Conservation (phyloP, 2,888 invertebrate genomes). For the Chymomyza caudatula region DNA sequence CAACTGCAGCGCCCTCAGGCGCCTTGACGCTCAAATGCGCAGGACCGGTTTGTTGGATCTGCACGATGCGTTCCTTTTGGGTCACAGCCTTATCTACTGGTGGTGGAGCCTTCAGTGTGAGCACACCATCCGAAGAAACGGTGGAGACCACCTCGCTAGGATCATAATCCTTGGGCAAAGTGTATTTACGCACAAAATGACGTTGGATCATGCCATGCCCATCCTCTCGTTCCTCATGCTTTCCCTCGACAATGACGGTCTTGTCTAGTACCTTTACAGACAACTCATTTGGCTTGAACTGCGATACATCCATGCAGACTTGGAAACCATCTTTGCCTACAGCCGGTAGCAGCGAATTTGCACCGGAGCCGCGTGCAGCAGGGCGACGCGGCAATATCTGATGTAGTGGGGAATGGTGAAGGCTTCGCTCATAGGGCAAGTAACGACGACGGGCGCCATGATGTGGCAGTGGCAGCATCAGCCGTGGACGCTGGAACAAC, state of each 20-base stretch:
- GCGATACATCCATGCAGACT: slow-evolving; percentile 86
- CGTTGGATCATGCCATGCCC: slow-evolving; percentile 86
- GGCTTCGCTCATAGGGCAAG: slow-evolving; percentile 51
- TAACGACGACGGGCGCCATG: slow-evolving; percentile 44
- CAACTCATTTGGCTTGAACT: slow-evolving; percentile 89
- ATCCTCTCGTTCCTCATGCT: slow-evolving; percentile 87
- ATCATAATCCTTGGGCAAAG: slow-evolving; percentile 87
- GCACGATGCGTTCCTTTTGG: slow-evolving; percentile 79
- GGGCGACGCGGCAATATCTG: slow-evolving; percentile 80
- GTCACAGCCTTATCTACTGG: slow-evolving; percentile 73
- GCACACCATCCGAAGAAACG: slow-evolving; percentile 86
- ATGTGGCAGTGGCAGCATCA: slow-evolving; percentile 41
- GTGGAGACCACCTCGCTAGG: slow-evolving; percentile 85
- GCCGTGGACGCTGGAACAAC: slow-evolving; percentile 66
- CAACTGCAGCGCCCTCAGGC: background rate
- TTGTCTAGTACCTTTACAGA: slow-evolving; percentile 88
- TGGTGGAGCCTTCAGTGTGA: slow-evolving; percentile 86
- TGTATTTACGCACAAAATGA: slow-evolving; percentile 87
- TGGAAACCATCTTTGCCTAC: slow-evolving; percentile 84
- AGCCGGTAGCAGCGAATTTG: slow-evolving; percentile 64
- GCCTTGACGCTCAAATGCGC: slow-evolving; percentile 76
- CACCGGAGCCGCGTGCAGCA: slow-evolving; percentile 74
- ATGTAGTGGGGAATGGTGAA: slow-evolving; percentile 26
- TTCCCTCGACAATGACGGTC: slow-evolving; percentile 85
- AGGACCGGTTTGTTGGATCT: slow-evolving; percentile 82